Conservation (phyloP, 1,140 invertebrate species). For the Solenopsis fugax region DNA sequence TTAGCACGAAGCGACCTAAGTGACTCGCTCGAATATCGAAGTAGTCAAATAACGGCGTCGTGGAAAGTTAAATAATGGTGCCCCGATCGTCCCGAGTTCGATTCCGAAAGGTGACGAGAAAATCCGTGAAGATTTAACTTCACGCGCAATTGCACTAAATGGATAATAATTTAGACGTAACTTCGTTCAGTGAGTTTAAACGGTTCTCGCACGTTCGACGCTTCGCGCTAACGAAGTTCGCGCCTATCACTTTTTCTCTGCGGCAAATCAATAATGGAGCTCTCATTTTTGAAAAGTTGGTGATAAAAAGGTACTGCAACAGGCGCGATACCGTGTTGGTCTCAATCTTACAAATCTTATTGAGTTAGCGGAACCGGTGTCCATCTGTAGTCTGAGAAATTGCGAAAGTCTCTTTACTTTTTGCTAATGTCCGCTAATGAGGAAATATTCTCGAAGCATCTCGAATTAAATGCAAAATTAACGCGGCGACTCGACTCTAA, state of each 20-base stretch:
- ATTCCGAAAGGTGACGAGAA: slow-evolving; percentile 13
- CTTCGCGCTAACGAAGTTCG: neutral
- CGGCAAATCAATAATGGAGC: slow-evolving; percentile 5
- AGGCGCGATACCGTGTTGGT: neutral
- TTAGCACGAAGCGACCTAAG: slow-evolving; percentile 41
- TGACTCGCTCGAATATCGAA: slow-evolving; percentile 50
- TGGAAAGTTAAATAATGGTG: slow-evolving; percentile 54
- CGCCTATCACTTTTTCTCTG: neutral
- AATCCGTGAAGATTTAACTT: slow-evolving; percentile 21
- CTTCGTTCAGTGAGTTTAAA: neutral
- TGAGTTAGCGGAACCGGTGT: slow-evolving; percentile 8
- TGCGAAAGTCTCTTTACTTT: slow-evolving; percentile 23
- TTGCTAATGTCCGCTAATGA: slow-evolving; percentile 49
- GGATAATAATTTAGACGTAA: slow-evolving; percentile 20
- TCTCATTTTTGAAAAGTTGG: slow-evolving; percentile 3
- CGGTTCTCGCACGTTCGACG: neutral
- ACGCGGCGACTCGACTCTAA: slow-evolving; percentile 60
- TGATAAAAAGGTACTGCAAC: neutral
- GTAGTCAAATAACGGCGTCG: slow-evolving; percentile 38
- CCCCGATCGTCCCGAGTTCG: neutral
- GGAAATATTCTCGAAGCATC: slow-evolving; percentile 46
- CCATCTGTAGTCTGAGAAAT: slow-evolving; percentile 4
- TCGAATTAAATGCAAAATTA: slow-evolving; percentile 62
- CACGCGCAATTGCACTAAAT: slow-evolving; percentile 11
- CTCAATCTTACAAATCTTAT: slow-evolving; percentile 21